Evolutionary conservation across 2,113 vertebrate species (phyloP).

Genomic region (Takifugu bimaculatus): DNA sequence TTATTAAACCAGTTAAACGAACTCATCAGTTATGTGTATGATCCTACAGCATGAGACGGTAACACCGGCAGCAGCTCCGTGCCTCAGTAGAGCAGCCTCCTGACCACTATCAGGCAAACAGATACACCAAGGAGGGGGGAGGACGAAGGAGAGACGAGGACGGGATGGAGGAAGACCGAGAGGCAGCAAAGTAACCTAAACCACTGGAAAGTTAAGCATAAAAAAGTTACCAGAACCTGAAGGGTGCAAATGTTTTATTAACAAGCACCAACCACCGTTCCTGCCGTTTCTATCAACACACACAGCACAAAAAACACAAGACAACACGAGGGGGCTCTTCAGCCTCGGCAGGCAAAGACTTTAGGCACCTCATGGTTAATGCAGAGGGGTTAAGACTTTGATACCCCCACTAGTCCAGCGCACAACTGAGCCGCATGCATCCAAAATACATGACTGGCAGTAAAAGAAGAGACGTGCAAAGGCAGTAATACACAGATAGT

Average conservation of each 20-base stretch:
- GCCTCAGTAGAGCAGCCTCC: too few species aligned
- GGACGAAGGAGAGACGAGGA: conserved; percentile 5
- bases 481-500: too few species aligned
- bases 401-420: conserved; percentile 58
- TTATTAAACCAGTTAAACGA: too few species aligned
- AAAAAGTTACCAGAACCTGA: conserved; percentile 22
- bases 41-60: too few species aligned
- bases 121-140: background rate
- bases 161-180: background rate
- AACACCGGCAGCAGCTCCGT: too few species aligned
- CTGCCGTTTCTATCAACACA: conserved; percentile 41
- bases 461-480: background rate
- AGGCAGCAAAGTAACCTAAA: conserved; percentile 21
- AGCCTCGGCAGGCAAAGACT: conserved; percentile 68
- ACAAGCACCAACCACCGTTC: conserved; percentile 22
- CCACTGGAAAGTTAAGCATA: conserved; percentile 16
- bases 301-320: conserved; percentile 5
- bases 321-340: conserved; percentile 28
- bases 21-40: too few species aligned
- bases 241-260: conserved; percentile 54
- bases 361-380: conserved; percentile 76
- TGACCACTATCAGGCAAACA: too few species aligned
- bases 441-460: conserved; percentile 22
- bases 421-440: conserved; percentile 62
- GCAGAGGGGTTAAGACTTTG: conserved; percentile 75